Base-by-base conservation (phyloP, 2,888 invertebrate species). In the Orchesella flavescens region DNA sequence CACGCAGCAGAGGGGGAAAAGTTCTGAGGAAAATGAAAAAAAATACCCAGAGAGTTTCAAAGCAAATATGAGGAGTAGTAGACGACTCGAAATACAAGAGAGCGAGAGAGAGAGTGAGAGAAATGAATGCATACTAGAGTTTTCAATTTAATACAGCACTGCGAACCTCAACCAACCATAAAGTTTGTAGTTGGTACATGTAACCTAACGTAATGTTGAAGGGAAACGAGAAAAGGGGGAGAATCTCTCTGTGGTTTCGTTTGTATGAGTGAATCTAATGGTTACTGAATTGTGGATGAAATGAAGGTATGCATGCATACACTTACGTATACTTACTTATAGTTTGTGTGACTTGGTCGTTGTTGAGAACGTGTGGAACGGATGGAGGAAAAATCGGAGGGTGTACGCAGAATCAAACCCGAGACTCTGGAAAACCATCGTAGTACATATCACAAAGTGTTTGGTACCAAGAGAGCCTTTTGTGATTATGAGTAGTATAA, bases 391-490 rank as follows among this genome's bases (percentile, higher is more conserved):
- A 65, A 71, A 72, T 34, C 34, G 78, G 63, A 78, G 78, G 78
- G 78, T 78, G 78, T 78, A 78, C 78, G 78, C 78, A 78, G 78
- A 78, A 78, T 78, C 78, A 63, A 9, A 63, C 78, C 78, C 77
- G 77, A 69, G 21, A 43, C 23, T 68, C 23, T 65, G 49, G 63
- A 72, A 55, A 55, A 57, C 2, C 34, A 7, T 2, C 34, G 34
- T 34, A 34, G 34, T 34, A 34, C 34, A 34, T 34, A 34, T 7
- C 34, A 34, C 34, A 2, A 34, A 34, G 34, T 34, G 34, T 34
- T 4, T 7, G 34, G 34, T n/a, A n/a, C n/a, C n/a, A n/a, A n/a
- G n/a, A n/a, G n/a, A n/a, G n/a, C n/a, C n/a, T n/a, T n/a, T n/a
- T n/a, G 34, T 34, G 2, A 34, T 34, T 2, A 34, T 34, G 34